phyloP scores from a whole-genome alignment of 2,797 vertebrate species.

The Falco berigora region DNA sequence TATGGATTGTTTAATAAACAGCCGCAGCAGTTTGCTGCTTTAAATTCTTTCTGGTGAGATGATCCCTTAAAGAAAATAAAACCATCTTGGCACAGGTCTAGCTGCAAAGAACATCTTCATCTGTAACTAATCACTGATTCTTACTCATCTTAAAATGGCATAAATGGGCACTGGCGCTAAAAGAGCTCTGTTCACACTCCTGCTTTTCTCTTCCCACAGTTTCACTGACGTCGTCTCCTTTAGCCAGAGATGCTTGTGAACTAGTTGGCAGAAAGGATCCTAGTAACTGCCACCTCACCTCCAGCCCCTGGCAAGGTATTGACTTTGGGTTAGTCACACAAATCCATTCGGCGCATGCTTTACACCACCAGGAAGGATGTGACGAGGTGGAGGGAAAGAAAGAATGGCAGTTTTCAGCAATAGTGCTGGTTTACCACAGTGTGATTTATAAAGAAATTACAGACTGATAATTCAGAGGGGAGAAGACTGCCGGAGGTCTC shows the following conservation, averaged over 20 bases:
- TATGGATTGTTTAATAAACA: not conserved
- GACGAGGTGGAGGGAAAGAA: not conserved
- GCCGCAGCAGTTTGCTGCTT: not conserved
- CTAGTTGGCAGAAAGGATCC: not conserved
- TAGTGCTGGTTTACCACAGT: not conserved
- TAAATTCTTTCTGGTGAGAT: not conserved
- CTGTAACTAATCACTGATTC: not conserved
- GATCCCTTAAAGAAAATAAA: not conserved
- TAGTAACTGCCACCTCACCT: not conserved
- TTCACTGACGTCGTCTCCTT: not conserved
- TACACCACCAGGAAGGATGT: not conserved
- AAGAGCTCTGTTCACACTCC: not conserved
- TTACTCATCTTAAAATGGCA: not conserved
- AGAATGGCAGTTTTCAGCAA: not conserved
- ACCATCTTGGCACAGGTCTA: not conserved
- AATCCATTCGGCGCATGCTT: fast-evolving
- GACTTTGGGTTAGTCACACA: not conserved
- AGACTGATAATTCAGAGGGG: not conserved
- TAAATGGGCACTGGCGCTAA: not conserved
- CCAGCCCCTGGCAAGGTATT: fast-evolving
- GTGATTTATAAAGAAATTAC: not conserved
- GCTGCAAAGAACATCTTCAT: not conserved
- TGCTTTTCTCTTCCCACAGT: not conserved
- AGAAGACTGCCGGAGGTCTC: not conserved
- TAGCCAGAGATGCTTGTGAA: not conserved